Conservation (phyloP, 2,113 vertebrate species). For the Erpornis zantholeuca region DNA sequence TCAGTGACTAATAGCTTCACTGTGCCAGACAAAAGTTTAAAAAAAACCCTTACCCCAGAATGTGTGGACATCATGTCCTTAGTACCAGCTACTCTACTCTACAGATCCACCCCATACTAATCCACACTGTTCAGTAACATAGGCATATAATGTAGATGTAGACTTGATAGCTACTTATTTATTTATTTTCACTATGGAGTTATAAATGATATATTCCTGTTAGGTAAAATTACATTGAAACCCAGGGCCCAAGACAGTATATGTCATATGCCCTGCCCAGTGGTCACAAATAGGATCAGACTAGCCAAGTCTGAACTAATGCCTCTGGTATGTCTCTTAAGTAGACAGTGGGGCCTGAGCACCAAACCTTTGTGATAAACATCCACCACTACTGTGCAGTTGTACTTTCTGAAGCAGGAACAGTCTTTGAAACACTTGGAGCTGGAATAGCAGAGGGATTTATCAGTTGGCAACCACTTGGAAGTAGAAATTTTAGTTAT, state of each 20-base stretch:
- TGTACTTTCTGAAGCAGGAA: neutral
- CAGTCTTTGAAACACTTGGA: neutral
- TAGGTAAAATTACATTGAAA: neutral
- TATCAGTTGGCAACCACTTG: neutral
- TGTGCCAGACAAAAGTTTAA: neutral
- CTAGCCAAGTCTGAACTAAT: neutral
- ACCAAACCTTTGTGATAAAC: neutral
- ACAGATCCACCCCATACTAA: neutral
- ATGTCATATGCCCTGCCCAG: accelerated
- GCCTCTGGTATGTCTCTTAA: neutral
- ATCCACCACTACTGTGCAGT: neutral
- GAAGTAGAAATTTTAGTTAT: neutral
- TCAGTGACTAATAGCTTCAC: neutral
- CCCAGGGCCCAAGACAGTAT: neutral
- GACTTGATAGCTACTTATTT: neutral
- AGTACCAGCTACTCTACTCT: neutral
- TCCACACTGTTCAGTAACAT: neutral
- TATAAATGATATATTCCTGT: neutral
- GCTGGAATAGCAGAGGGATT: neutral
- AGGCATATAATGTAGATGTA: neutral
- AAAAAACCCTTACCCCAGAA: accelerated
- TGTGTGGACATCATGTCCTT: neutral
- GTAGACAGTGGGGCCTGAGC: neutral
- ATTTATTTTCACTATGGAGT: neutral
- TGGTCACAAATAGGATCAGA: neutral